Evolutionary conservation across 2,888 invertebrate genomes (phyloP).

Genomic region (Halocaridina rubra): DNA sequence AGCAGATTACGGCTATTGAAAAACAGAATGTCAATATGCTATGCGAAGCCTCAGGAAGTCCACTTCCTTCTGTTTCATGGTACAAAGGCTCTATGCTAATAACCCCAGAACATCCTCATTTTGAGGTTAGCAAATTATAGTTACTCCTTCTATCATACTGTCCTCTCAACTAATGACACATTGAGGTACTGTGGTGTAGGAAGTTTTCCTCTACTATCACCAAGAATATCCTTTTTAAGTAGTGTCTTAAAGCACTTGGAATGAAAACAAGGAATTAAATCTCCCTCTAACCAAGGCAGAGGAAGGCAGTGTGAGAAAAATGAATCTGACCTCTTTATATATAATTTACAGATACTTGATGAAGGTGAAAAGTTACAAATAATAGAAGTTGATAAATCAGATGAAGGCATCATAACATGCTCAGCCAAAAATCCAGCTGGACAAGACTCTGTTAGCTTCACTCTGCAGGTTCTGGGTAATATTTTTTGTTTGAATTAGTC

Average conservation of each 20-base stretch:
- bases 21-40: conserved; percentile 68
- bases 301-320: no score
- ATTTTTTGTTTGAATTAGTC: neutral
- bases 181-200: no score
- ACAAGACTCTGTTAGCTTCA: conserved; percentile 30
- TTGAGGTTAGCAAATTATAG: conserved; percentile 28
- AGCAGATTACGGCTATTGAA: conserved; percentile 67
- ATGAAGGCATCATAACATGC: conserved; percentile 39
- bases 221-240: no score
- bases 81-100: conserved; percentile 68
- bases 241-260: no score
- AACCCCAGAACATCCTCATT: conserved; percentile 30
- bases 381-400: neutral
- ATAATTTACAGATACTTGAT: conserved; percentile 26
- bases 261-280: no score
- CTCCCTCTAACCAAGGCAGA: no score
- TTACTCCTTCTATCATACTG: no score
- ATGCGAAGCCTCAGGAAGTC: conserved; percentile 71
- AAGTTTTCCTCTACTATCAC: no score
- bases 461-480: conserved; percentile 47
- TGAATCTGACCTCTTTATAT: no score
- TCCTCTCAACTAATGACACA: no score
- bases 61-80: conserved; percentile 74
- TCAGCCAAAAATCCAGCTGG: conserved; percentile 43
- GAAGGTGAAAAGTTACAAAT: conserved; percentile 21